phyloP scores from a whole-genome alignment of 2,888 invertebrate genomes.

The Apocheima hispidaria region DNA sequence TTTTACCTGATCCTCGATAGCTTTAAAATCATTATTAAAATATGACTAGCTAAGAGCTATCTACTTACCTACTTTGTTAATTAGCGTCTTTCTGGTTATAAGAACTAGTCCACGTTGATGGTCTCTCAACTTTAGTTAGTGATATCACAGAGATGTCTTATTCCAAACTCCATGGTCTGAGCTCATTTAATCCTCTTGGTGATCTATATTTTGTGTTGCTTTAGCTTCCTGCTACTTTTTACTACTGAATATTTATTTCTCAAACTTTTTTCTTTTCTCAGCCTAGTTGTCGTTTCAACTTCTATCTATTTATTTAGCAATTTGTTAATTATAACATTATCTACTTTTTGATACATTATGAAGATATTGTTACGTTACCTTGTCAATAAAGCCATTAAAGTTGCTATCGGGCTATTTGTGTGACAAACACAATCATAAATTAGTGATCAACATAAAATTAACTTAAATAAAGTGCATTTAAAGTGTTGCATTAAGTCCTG shows the following conservation, averaged over 20 bases:
- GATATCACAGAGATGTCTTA: neutral
- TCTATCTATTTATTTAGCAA: slow-evolving; percentile 23
- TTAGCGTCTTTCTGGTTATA: neutral
- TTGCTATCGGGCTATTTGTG: slow-evolving; percentile 97
- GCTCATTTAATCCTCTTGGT: neutral
- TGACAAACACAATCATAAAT: slow-evolving; percentile 87
- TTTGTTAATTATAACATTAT: slow-evolving; percentile 48
- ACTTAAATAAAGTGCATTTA: slow-evolving; percentile 57
- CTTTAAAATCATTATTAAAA: slow-evolving; percentile 32
- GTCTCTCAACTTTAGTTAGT: neutral
- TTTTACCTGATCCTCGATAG: slow-evolving; percentile 54
- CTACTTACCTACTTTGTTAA: neutral
- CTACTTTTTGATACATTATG: slow-evolving; percentile 63
- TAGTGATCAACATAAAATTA: slow-evolving; percentile 74
- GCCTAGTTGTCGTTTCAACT: neutral
- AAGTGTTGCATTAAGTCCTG: slow-evolving; percentile 44
- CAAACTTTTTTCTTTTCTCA: neutral
- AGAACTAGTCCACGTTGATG: neutral
- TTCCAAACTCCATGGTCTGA: neutral
- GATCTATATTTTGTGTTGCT: neutral
- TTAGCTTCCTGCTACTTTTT: neutral
- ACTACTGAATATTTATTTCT: neutral
- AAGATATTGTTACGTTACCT: slow-evolving; percentile 90
- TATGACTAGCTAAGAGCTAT: slow-evolving; percentile 3
- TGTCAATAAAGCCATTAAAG: slow-evolving; percentile 97